Percentiles rank a stretch among this genome's conserved stretches.
Conservation (phyloP, 2,113 vertebrate species). For the Aleadryas rufinucha region DNA sequence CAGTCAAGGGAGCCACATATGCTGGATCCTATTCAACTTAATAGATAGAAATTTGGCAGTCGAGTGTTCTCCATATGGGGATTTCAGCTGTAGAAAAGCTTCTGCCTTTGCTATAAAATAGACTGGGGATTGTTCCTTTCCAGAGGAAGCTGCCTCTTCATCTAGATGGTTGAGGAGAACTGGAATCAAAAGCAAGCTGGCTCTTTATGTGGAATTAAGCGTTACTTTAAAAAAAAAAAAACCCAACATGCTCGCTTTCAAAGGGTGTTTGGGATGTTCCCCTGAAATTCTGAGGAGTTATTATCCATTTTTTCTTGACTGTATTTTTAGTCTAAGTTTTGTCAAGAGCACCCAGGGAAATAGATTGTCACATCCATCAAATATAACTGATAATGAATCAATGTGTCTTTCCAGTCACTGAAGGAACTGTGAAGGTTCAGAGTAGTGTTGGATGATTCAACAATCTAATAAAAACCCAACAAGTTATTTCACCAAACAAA, state of each 20-base stretch:
- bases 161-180: background rate
- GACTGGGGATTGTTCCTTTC: slow-evolving; percentile 6
- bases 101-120: slow-evolving; percentile 48
- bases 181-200: background rate
- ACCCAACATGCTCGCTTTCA: background rate
- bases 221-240: accelerated
- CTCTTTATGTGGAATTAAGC: background rate
- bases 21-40: slow-evolving; percentile 52
- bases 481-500: background rate
- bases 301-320: background rate
- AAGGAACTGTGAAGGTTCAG: background rate
- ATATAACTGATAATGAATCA: background rate
- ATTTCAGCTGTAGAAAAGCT: slow-evolving; percentile 53
- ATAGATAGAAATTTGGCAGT: slow-evolving; percentile 63
- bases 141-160: slow-evolving; percentile 19
- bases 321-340: background rate
- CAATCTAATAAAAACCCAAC: background rate
- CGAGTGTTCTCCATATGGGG: slow-evolving; percentile 48
- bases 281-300: background rate
- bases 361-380: background rate
- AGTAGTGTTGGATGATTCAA: background rate
- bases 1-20: slow-evolving; percentile 45
- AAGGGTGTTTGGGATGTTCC: background rate
- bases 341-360: background rate
- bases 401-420: background rate